phyloP scores from a whole-genome alignment of 2,797 vertebrate genomes.

The Thalassophryne amazonica region DNA sequence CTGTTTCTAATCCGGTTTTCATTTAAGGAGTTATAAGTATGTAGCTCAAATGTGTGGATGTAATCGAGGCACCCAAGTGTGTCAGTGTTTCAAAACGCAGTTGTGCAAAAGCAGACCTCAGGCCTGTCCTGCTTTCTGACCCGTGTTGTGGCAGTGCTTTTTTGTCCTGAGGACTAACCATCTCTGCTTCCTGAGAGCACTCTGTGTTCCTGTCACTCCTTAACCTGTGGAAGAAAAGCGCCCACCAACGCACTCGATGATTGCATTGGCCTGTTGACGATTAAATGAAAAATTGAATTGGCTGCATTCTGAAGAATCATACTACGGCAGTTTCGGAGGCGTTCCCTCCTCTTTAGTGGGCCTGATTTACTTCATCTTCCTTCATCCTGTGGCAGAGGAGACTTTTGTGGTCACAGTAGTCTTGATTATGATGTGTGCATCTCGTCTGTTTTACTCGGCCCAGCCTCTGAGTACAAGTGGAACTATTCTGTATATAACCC shows the following conservation, averaged over 20 bases:
- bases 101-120: constrained; percentile 13
- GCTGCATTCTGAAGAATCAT: constrained; percentile 64
- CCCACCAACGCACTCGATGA: constrained; percentile 4
- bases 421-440: constrained; percentile 8
- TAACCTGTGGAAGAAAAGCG: constrained; percentile 65
- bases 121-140: background rate
- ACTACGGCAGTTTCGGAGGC: constrained; percentile 54
- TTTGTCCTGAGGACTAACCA: constrained; percentile 51
- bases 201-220: constrained; percentile 68
- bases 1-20: constrained; percentile 19
- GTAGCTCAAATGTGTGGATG: constrained; percentile 22
- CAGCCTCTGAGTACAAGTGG: constrained; percentile 34
- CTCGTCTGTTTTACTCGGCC: constrained; percentile 1
- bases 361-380: constrained; percentile 16
- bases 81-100: constrained; percentile 4
- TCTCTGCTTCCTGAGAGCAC: constrained; percentile 50
- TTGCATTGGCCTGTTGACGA: constrained; percentile 3
- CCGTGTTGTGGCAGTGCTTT: constrained; percentile 33
- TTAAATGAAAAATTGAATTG: constrained; percentile 12
- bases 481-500: constrained; percentile 14
- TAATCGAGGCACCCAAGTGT: constrained; percentile 19
- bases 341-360: constrained; percentile 12
- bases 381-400: constrained; percentile 12
- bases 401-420: constrained; percentile 37
- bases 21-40: constrained; percentile 30